Base-by-base conservation (phyloP, 2,113 vertebrate species). In the Syngnathus floridae region DNA sequence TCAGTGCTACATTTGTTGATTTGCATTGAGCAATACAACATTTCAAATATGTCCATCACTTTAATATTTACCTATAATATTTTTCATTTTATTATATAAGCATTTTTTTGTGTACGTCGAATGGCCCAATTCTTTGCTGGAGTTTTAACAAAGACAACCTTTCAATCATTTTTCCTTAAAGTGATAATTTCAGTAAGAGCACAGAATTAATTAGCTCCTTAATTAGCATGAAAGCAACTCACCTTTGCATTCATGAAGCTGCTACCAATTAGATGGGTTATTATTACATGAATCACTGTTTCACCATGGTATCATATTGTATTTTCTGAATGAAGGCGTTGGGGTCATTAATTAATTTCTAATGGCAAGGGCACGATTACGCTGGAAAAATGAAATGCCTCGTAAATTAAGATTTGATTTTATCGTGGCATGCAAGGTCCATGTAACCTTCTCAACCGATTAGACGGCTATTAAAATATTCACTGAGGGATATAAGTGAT, bases 381-480 rank as follows among this genome's bases (percentile, higher is more conserved):
- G 26, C n/a, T 4, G 1, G 37, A 40, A 51, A 58, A 16, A 61
- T 61, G 11, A 61, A 59, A 59, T 45, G 59, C 19, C 26, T 12
- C 51, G 31, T 64, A 64, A 37, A 64, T 64, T n/a, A 64, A 64
- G 17, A 49, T 10, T 37, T 49, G n/a, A 49, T 64, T 37, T 49
- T 4, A 51, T 49, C 35, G 9, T 64, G 19, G 17, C 45, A 64
- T 49, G 35, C 45, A 59, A 55, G 73, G 60, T 60, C 67, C 35
- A 62, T 61, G 43, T 60, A 67, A 64, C 66, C 63, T 66, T 74
- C 64, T 45, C 65, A 67, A 38, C 45, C 17, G n/a, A 73, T 71
- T 64, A 64, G 64, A 49, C 10, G 10, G 40, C 7, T 56, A 70
- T 77, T 65, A 72, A 76, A 65, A 79, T 61, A 79, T 77, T 73